These are phyloP conservation scores for Ips nitidus DNA, from an alignment of 1,140 invertebrate genomes.

Conservation along the genomic window DNA sequence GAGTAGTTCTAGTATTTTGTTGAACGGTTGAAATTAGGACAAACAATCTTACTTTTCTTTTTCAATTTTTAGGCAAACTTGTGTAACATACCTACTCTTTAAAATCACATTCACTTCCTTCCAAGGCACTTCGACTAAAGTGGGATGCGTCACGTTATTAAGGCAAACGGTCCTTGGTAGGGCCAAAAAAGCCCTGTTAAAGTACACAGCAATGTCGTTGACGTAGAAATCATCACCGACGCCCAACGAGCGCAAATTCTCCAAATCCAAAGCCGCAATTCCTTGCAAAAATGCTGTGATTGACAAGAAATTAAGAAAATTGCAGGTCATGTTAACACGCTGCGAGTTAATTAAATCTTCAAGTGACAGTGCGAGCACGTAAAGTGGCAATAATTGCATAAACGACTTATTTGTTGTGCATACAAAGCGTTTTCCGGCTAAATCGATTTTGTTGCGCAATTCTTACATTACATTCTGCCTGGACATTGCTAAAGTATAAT, in stretches of 20 bases:
- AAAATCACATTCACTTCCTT: slow-evolving; percentile 25
- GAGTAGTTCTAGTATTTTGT: not conserved
- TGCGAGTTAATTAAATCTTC: too few species aligned
- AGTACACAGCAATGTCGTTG: slow-evolving; percentile 41
- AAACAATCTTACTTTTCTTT: not conserved
- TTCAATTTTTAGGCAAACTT: not conserved
- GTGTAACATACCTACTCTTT: slow-evolving; percentile 18
- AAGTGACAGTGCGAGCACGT: too few species aligned
- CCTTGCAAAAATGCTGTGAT: too few species aligned
- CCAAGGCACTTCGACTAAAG: slow-evolving; percentile 45
- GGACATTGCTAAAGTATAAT: too few species aligned
- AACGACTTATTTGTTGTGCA: too few species aligned
- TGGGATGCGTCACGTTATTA: slow-evolving; percentile 42
- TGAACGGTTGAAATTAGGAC: not conserved
- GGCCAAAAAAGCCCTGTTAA: slow-evolving; percentile 42
- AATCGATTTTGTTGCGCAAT: too few species aligned
- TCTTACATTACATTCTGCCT: too few species aligned
- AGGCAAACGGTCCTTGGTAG: slow-evolving; percentile 41
- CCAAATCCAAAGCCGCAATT: slow-evolving; percentile 14
- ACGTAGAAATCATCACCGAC: slow-evolving; percentile 35
- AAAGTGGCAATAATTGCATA: too few species aligned
- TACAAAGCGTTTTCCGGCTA: too few species aligned
- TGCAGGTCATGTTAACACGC: too few species aligned
- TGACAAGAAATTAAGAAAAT: too few species aligned
- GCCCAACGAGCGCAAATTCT: slow-evolving; percentile 24